phyloP scores from a whole-genome alignment of 2,797 vertebrate genomes.

The Enteromius argenteus region DNA sequence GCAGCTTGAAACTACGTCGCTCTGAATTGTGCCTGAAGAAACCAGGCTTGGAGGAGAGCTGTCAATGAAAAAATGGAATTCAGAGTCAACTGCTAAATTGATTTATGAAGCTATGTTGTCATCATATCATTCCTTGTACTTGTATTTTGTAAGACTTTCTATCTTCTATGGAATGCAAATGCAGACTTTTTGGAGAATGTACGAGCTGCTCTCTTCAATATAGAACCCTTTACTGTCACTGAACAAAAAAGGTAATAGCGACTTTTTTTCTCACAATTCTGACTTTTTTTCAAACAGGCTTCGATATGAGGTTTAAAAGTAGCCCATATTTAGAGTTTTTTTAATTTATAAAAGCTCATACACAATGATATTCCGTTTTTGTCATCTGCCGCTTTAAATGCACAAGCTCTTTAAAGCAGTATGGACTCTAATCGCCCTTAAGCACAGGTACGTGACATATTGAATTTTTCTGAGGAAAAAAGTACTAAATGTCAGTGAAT shows the following conservation, averaged over 20 bases:
- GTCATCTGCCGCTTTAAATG: neutral
- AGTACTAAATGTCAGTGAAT: neutral
- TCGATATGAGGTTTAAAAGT: no score
- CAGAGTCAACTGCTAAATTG: constrained; percentile 8
- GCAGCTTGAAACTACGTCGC: constrained; percentile 89
- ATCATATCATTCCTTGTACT: neutral
- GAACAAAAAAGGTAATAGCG: neutral
- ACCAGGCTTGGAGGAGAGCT: constrained; percentile 76
- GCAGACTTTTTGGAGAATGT: neutral
- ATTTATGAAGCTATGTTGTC: neutral
- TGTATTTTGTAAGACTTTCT: neutral
- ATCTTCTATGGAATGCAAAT: neutral
- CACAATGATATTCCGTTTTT: no score
- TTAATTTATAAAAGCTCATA: no score
- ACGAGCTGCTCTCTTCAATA: neutral
- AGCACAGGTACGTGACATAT: no score
- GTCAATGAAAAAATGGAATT: neutral
- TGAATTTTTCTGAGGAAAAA: no score
- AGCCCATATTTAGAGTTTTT: no score
- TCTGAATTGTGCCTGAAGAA: constrained; percentile 95
- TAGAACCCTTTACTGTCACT: neutral
- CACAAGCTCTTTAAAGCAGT: neutral
- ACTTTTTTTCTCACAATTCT: neutral
- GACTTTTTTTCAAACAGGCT: neutral
- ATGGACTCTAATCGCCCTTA: neutral